Conservation (phyloP, 1,140 invertebrate species). For the Penaeus vannamei region DNA sequence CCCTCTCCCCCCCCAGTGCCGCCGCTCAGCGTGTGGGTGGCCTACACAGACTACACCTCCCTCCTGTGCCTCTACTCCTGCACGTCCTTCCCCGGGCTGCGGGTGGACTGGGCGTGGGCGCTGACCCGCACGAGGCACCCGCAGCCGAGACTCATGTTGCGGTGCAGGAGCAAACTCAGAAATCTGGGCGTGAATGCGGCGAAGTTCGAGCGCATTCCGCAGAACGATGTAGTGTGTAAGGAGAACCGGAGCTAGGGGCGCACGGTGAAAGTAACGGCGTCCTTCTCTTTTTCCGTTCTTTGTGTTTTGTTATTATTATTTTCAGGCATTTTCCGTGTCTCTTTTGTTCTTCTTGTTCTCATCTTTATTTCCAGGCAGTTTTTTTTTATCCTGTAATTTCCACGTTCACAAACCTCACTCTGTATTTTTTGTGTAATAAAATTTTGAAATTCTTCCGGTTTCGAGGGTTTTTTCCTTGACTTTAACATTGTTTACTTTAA, state of each 20-base stretch:
- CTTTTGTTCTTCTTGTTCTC: no score
- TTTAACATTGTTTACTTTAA: no score
- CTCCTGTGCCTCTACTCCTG: slow-evolving; percentile 51
- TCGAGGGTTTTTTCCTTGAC: no score
- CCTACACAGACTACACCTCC: slow-evolving; percentile 44
- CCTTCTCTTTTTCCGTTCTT: background rate
- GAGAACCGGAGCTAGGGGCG: background rate
- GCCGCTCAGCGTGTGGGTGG: slow-evolving; percentile 42
- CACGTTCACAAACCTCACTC: no score
- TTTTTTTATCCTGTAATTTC: no score
- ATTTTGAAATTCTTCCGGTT: no score
- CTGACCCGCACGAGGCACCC: slow-evolving; percentile 28
- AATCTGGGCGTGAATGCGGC: slow-evolving; percentile 23
- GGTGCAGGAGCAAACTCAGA: slow-evolving; percentile 21
- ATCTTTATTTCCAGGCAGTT: no score
- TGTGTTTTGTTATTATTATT: slow-evolving; percentile 47
- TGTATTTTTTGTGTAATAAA: no score
- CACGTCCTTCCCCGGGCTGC: slow-evolving; percentile 34
- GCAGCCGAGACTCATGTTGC: background rate
- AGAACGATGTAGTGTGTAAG: background rate
- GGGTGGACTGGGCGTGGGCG: slow-evolving; percentile 52
- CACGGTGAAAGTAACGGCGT: background rate
- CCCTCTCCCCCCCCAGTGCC: slow-evolving; percentile 25
- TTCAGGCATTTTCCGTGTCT: no score
- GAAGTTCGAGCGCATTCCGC: slow-evolving; percentile 38